A percentile compares a stretch with the other conserved stretches of the same genome.
phyloP scores from a whole-genome alignment of 2,113 vertebrate species.

The Percopsis transmontana region DNA sequence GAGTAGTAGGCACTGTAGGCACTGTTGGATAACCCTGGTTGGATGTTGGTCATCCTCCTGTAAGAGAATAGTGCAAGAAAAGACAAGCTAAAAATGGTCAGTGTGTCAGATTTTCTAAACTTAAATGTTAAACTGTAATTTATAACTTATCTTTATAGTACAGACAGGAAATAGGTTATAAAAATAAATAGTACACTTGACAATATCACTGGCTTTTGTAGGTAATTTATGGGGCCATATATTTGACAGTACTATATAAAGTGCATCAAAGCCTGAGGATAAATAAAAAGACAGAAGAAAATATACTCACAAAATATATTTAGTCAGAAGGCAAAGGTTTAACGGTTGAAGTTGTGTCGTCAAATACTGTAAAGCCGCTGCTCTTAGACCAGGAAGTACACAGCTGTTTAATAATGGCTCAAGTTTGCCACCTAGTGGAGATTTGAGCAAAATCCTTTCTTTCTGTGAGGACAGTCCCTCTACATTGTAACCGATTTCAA shows the following conservation, averaged over 20 bases:
- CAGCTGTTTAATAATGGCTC: not conserved
- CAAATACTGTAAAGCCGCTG: not conserved
- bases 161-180: too few relatives aligned
- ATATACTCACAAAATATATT: too few relatives aligned
- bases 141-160: too few relatives aligned
- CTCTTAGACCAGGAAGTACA: not conserved
- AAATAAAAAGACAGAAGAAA: too few relatives aligned
- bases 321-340: too few relatives aligned
- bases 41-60: not conserved
- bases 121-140: not conserved
- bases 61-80: slow-evolving; percentile 7
- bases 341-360: too few relatives aligned
- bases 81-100: not conserved
- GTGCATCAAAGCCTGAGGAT: too few relatives aligned
- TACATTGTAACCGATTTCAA: slow-evolving; percentile 99
- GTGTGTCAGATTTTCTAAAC: not conserved
- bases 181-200: too few relatives aligned
- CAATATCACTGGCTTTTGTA: too few relatives aligned
- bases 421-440: slow-evolving; percentile 50
- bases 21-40: not conserved
- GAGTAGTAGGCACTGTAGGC: not conserved
- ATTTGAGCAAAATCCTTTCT: not conserved
- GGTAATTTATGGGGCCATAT: too few relatives aligned
- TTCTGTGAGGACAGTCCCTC: slow-evolving; percentile 80
- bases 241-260: too few relatives aligned